Evolutionary conservation across 2,797 vertebrate species (phyloP), one percentile per base, ranked within the genome.

Genomic region (Ciconia nigra): DNA sequence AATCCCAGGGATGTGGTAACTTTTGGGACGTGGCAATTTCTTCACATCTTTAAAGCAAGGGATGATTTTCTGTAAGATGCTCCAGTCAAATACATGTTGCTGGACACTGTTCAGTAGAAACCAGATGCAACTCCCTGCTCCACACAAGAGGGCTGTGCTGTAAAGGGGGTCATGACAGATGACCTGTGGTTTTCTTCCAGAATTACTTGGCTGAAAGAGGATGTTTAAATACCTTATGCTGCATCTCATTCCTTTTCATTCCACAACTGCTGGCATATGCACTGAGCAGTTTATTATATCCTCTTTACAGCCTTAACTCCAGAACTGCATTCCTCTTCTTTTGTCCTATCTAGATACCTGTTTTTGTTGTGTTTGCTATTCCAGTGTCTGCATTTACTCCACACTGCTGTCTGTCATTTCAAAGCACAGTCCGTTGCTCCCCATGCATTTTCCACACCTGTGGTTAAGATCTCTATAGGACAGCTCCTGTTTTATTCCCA

Each of bases 31-130:
- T 89, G 42, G 88, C 82, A 70, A 96, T 93, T 92, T 91, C 95
- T 94, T 91, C 79, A 86, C 61, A 57, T 88, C 76, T 90, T 83
- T 72, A 47, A 93, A 85, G 63, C 10, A 69, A 69, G 28, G 25
- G 77, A 52, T 84, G 35, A 92, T 95, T 97, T 96, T 94, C 90
- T 95, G 46, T 63, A 66, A 91, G 93, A 95, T 86, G 79, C 79
- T 94, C 65, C 37, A 57, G 65, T 93, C 72, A 83, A 29, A 84
- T 84, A 42, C 80, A 63, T 41, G 54, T 71, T 85, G 57, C 71
- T 83, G 89, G 90, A 93, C 0, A 0, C 35, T 0, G 2, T 83
- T 95, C 92, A 82, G 84, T 21, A 84, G 88, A 94, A 93, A 89
- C 42, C 90, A 96, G 86, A 90, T 93, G 92, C 55, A 58, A 33